A percentile compares a stretch with the other conserved stretches of the same genome.
phyloP scores from a whole-genome alignment of 2,888 invertebrate species.

The Thumatha senex region DNA sequence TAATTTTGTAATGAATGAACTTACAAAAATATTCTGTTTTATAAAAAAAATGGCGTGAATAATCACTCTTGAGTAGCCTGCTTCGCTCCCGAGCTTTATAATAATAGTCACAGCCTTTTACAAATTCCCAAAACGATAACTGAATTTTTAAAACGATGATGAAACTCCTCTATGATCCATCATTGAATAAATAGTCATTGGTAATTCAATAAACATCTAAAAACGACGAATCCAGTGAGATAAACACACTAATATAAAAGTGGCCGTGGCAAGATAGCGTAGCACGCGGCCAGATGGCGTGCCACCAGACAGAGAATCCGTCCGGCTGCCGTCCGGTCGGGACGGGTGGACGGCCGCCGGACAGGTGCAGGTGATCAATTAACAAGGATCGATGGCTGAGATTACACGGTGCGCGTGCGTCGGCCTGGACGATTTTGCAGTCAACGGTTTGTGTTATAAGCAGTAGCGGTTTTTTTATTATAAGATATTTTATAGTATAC shows the following conservation, averaged over 20 bases:
- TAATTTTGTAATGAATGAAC: too few species aligned
- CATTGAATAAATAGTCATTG: slow-evolving; percentile 5
- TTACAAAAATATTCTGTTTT: too few species aligned
- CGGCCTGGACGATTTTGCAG: slow-evolving; percentile 20
- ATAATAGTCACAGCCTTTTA: too few species aligned
- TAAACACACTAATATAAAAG: slow-evolving; percentile 37
- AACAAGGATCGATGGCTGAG: slow-evolving; percentile 67
- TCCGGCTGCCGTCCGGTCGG: slow-evolving; percentile 17
- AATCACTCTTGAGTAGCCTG: too few species aligned
- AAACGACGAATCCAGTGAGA: slow-evolving; percentile 11
- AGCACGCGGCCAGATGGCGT: slow-evolving; percentile 45
- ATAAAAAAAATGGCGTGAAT: too few species aligned
- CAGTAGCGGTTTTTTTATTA: slow-evolving; percentile 6
- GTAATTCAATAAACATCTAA: slow-evolving; percentile 9
- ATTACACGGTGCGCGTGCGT: slow-evolving; percentile 63
- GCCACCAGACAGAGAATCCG: slow-evolving; percentile 20
- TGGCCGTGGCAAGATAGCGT: slow-evolving; percentile 38
- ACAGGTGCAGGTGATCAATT: slow-evolving; percentile 76
- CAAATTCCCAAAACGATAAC: too few species aligned
- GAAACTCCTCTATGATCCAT: too few species aligned
- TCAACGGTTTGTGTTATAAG: slow-evolving; percentile 1
- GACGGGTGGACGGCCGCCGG: slow-evolving; percentile 31
- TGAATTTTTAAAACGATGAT: too few species aligned
- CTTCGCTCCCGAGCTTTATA: too few species aligned
- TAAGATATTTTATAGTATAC: neutral